Evolutionary conservation across 1,140 invertebrate genomes (phyloP).

Genomic region (Tribolium castaneum): DNA sequence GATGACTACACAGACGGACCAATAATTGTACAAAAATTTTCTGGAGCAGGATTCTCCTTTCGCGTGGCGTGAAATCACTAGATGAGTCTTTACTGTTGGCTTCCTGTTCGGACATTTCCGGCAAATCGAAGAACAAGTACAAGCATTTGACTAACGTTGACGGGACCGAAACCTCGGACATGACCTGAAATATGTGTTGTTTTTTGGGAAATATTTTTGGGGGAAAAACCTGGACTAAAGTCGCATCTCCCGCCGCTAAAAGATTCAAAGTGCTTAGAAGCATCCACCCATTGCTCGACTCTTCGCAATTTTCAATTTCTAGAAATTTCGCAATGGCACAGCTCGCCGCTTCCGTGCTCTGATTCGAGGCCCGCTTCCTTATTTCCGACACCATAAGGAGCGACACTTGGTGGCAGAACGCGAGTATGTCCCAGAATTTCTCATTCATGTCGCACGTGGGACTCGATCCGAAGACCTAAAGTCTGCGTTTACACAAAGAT

Average conservation of each 20-base stretch:
- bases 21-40: constrained; percentile 90
- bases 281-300: constrained; percentile 97
- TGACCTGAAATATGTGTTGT: constrained; percentile 73
- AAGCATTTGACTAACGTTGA: constrained; percentile 98
- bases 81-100: constrained; percentile 77
- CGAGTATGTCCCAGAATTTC: constrained; percentile 92
- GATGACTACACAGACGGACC: constrained; percentile 91
- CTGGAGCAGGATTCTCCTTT: constrained; percentile 91
- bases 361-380: constrained; percentile 91
- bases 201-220: not conserved
- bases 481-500: not conserved
- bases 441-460: constrained; percentile 93
- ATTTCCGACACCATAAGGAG: constrained; percentile 96
- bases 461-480: constrained; percentile 89
- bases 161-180: constrained; percentile 95
- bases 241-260: constrained; percentile 84
- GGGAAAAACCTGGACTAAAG: constrained; percentile 73
- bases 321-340: constrained; percentile 96
- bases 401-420: constrained; percentile 94
- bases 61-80: constrained; percentile 91
- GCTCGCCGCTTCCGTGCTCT: constrained; percentile 94
- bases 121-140: constrained; percentile 98
- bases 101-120: constrained; percentile 86
- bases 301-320: constrained; percentile 92
- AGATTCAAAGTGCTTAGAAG: constrained; percentile 91